Conservation (phyloP, 2,797 vertebrate genomes). For the Distichodus sexfasciatus region DNA sequence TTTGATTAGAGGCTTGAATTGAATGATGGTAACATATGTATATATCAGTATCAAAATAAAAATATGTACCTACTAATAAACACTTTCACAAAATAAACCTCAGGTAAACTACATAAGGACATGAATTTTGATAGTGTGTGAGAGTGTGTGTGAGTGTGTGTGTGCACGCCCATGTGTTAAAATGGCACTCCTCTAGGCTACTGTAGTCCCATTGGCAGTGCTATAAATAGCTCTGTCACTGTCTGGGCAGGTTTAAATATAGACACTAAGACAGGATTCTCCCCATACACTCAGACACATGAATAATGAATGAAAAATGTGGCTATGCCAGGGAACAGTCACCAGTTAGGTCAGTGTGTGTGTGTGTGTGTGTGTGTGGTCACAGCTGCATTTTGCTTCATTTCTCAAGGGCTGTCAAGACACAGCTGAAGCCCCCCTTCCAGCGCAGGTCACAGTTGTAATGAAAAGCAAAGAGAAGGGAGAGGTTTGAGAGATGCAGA, state of each 20-base stretch:
- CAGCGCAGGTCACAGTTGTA: slow-evolving; percentile 5
- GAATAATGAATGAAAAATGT: slow-evolving; percentile 74
- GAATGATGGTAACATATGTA: too few species aligned
- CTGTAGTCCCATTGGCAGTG: slow-evolving; percentile 60
- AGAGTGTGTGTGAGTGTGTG: background rate
- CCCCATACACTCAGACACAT: slow-evolving; percentile 74
- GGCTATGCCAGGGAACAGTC: slow-evolving; percentile 59
- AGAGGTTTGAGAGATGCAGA: background rate
- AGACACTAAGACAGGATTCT: slow-evolving; percentile 77
- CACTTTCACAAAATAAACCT: too few species aligned
- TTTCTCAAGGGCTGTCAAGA: slow-evolving; percentile 39
- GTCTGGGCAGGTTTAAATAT: slow-evolving; percentile 76
- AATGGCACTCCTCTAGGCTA: slow-evolving; percentile 48
- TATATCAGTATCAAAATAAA: too few species aligned
- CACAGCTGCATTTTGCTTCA: slow-evolving; percentile 24
- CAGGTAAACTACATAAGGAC: background rate
- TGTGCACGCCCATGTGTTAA: slow-evolving; percentile 7
- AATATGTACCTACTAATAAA: too few species aligned
- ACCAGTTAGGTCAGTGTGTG: slow-evolving; percentile 37
- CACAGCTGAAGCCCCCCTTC: slow-evolving; percentile 20
- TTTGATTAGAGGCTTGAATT: too few species aligned
- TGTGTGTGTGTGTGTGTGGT: slow-evolving; percentile 14
- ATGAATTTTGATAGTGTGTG: background rate
- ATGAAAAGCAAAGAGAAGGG: background rate
- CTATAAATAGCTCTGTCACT: slow-evolving; percentile 71